Evolutionary conservation across 2,113 vertebrate species (phyloP).

Genomic region (Cynocephalus volans): DNA sequence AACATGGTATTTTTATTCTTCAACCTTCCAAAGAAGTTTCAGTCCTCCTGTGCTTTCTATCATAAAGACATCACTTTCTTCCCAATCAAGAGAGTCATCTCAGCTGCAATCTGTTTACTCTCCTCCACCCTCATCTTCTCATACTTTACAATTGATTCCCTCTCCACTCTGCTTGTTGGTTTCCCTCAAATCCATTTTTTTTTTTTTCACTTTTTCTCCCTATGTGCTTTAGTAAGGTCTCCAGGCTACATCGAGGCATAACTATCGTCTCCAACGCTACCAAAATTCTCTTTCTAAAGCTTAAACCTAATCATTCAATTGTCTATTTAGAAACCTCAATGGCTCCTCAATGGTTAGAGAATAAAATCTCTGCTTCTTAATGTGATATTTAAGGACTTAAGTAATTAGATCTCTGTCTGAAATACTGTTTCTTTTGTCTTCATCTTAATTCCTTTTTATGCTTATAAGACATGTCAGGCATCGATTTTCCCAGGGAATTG

Average conservation of each 20-base stretch:
- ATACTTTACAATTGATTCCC: not conserved
- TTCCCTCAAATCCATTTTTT: not conserved
- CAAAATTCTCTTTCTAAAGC: not conserved
- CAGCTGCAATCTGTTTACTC: not conserved
- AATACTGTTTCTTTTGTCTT: constrained; percentile 6
- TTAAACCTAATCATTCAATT: not conserved
- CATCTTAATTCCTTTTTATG: not conserved
- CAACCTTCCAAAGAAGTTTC: not conserved
- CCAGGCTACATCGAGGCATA: not conserved
- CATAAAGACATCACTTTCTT: not conserved
- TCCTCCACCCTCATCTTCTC: not conserved
- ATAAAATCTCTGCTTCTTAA: not conserved
- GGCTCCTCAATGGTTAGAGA: not conserved
- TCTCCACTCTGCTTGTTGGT: not conserved
- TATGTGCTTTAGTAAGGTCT: not conserved
- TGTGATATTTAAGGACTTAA: not conserved
- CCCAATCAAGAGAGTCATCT: not conserved
- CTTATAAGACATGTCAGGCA: not conserved
- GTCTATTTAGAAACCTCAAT: not conserved
- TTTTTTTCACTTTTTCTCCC: not conserved
- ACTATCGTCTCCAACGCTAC: not conserved
- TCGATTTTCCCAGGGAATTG: not conserved
- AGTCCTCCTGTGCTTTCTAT: not conserved
- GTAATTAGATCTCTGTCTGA: not conserved
- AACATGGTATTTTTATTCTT: not conserved